Percentiles rank a stretch among this genome's conserved stretches.
Evolutionary conservation across 2,797 vertebrate species (phyloP).

Genomic region (Fistularia tabacaria): DNA sequence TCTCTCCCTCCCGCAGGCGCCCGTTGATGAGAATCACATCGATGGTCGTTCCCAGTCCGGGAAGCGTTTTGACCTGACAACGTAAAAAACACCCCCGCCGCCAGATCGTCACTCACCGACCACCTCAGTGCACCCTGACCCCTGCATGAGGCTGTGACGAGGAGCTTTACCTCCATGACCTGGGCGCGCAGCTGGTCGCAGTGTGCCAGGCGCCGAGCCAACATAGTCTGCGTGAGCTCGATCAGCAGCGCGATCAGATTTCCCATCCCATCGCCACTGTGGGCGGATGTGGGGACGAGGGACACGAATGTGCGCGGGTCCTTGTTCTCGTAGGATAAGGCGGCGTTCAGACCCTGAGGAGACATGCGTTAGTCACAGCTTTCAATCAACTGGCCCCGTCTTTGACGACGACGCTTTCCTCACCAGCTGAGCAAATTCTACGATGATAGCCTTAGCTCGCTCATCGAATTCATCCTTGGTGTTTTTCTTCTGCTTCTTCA

Average conservation of each 20-base stretch:
- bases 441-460: constrained; percentile 86
- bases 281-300: constrained; percentile 93
- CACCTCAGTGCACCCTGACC: no score
- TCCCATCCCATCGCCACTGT: constrained; percentile 97
- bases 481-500: constrained; percentile 99
- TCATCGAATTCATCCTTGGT: constrained; percentile 98
- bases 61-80: constrained; percentile 91
- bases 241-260: constrained; percentile 93
- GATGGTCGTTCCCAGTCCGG: constrained; percentile 98
- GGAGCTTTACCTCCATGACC: constrained; percentile 90
- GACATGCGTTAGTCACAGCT: not conserved
- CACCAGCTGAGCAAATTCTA: constrained; percentile 97
- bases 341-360: constrained; percentile 89
- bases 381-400: not conserved
- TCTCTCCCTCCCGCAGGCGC: constrained; percentile 86
- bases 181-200: constrained; percentile 94
- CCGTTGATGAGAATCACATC: constrained; percentile 98
- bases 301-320: constrained; percentile 95
- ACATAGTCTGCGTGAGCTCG: constrained; percentile 93
- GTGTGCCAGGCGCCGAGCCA: constrained; percentile 89
- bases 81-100: not conserved
- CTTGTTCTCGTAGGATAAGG: constrained; percentile 94
- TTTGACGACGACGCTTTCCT: not conserved
- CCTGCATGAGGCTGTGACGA: not conserved
- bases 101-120: no score